Percentiles rank a stretch among this genome's conserved stretches.
These are phyloP conservation scores for Megaleporinus macrocephalus DNA, from an alignment of 2,113 vertebrate species.

Conservation along the genomic window DNA sequence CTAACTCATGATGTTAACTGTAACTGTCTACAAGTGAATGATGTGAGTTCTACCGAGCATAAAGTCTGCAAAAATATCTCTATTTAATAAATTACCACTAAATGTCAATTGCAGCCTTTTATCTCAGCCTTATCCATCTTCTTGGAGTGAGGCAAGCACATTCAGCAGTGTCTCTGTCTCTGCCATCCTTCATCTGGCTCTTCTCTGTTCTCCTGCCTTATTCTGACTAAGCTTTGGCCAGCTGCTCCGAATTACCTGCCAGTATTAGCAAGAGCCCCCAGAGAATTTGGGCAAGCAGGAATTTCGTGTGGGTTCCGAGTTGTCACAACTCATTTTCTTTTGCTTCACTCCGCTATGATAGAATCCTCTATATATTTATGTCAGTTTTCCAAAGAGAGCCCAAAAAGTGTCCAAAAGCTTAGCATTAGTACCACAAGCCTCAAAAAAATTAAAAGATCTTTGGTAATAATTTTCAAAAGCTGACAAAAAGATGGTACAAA, in stretches of 20 bases:
- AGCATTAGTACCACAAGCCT: neutral
- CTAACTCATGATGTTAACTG: neutral
- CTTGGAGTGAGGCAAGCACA: conserved; percentile 40
- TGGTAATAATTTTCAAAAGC: neutral
- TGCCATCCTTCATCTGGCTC: conserved; percentile 39
- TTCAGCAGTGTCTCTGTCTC: conserved; percentile 23
- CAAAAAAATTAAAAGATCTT: neutral
- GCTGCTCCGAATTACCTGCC: conserved; percentile 60
- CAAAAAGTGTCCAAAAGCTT: neutral
- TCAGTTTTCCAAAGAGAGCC: neutral
- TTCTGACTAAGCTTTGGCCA: conserved; percentile 39
- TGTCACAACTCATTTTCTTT: conserved; percentile 43
- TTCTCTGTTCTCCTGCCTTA: conserved; percentile 31
- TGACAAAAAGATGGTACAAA: too few species aligned
- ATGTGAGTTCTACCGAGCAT: neutral
- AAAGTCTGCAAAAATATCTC: conserved; percentile 6
- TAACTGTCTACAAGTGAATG: conserved; percentile 4
- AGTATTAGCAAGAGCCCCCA: conserved; percentile 48
- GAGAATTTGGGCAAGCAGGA: conserved; percentile 45
- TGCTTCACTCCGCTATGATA: neutral
- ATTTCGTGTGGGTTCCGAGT: conserved; percentile 50
- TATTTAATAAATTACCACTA: conserved; percentile 11
- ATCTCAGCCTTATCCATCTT: conserved; percentile 32
- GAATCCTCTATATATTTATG: neutral
- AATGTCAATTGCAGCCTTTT: conserved; percentile 7